Base-by-base conservation (phyloP, 2,113 vertebrate species). In the Periophthalmus modestus region DNA sequence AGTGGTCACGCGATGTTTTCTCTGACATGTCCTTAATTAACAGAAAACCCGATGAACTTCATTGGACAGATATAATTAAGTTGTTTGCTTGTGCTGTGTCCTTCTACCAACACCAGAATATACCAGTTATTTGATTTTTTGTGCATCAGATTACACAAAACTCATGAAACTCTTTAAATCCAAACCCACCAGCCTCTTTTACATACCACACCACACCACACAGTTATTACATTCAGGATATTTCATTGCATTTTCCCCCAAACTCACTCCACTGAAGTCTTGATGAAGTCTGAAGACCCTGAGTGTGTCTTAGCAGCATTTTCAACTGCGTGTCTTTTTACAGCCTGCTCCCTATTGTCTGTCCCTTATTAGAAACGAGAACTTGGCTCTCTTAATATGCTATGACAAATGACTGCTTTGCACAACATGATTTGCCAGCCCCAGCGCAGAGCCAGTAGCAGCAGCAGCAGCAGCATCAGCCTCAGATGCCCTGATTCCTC, bases 321-420 rank as follows among this genome's bases (percentile, higher is more conserved):
- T 74, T 67, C 83, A 73, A 68, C 50, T 34, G 68, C 15, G 28
- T 48, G 61, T 69, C 24, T 70, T 69, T 74, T 71, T 55, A 69
- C 59, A 82, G 43, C 46, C 58, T 57, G 58, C 58, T 75, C 65
- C 61, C 66, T 50, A 23, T 80, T 88, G 75, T 82, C 72, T 76
- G n/a, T 68, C 78, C 62, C 62, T 65, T 39, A 65, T 80, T 78
- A 70, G 62, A 74, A 86, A 81, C 79, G 80, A 85, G 72, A 75
- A 68, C 67, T 66, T 63, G 52, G 75, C 65, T 55, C 15, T 81
- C 82, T 85, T 82, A 74, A 61, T 69, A 77, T 83, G 81, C 76
- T 74, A 71, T 71, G 84, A 85, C 70, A 86, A 84, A 75, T 82
- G 57, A 66, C 83, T 79, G 68, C 72, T 77, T 80, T 80, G 72